Conservation (phyloP, 2,888 invertebrate genomes). For the Lamproptera curius region DNA sequence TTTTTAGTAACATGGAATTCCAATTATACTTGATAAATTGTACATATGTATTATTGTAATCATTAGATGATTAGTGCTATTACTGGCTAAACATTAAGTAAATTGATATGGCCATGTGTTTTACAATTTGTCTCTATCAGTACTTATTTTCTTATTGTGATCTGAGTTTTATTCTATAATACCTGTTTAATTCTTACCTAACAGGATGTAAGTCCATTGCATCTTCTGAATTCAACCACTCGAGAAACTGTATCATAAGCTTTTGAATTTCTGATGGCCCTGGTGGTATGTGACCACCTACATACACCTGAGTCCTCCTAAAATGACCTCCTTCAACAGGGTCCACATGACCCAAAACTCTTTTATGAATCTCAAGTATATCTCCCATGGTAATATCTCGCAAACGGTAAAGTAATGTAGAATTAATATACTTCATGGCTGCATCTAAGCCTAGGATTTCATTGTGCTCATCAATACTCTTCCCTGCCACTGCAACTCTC, state of each 20-base stretch:
- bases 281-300: conserved; percentile 96
- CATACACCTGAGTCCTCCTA: conserved; percentile 93
- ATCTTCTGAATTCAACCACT: conserved; percentile 95
- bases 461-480: conserved; percentile 97
- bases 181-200: conserved; percentile 59
- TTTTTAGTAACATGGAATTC: too few relatives aligned
- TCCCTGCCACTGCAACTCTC: conserved; percentile 84
- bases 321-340: conserved; percentile 94
- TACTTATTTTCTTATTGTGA: too few relatives aligned
- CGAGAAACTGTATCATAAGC: conserved; percentile 92
- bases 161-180: too few relatives aligned
- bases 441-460: conserved; percentile 96
- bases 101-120: too few relatives aligned
- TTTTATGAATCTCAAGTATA: conserved; percentile 93
- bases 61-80: too few relatives aligned
- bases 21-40: too few relatives aligned
- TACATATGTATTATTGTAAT: too few relatives aligned
- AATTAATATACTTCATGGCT: conserved; percentile 94
- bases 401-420: conserved; percentile 87
- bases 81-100: too few relatives aligned
- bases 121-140: too few relatives aligned
- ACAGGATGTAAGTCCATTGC: conserved; percentile 93
- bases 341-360: conserved; percentile 96
- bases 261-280: conserved; percentile 88
- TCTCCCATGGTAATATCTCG: conserved; percentile 90